phyloP scores from a whole-genome alignment of 2,113 vertebrate species.

The Nicator chloris region DNA sequence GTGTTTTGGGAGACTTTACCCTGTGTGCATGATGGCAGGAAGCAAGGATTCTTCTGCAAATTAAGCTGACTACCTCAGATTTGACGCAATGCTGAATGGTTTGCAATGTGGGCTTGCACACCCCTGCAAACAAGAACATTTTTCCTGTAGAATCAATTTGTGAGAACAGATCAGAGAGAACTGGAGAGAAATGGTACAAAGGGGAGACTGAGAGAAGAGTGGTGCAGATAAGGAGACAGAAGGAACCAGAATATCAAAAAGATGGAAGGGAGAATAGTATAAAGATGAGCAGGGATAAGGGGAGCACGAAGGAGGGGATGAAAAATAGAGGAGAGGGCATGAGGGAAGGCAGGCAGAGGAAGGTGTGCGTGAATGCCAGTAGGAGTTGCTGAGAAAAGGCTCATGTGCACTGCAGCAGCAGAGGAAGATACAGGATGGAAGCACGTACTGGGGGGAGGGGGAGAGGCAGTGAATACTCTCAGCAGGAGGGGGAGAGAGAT shows the following conservation, averaged over 20 bases:
- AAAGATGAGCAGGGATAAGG: neutral
- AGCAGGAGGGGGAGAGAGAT: slow-evolving; percentile 37
- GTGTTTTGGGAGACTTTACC: neutral
- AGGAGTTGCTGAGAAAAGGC: slow-evolving; percentile 27
- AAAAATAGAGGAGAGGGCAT: neutral
- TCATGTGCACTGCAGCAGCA: neutral
- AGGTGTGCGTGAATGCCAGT: neutral
- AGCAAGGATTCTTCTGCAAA: neutral
- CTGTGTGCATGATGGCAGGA: neutral
- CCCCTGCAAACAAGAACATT: neutral
- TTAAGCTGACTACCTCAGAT: neutral
- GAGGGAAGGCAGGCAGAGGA: neutral
- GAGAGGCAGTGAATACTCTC: slow-evolving; percentile 19
- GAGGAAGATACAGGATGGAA: slow-evolving; percentile 4
- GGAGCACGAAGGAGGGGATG: neutral
- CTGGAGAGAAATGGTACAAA: neutral
- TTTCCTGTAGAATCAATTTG: slow-evolving; percentile 19
- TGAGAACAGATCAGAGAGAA: neutral
- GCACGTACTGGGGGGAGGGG: slow-evolving; percentile 6
- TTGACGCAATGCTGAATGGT: neutral
- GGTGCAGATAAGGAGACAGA: neutral
- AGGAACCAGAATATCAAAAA: neutral
- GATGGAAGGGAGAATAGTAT: neutral
- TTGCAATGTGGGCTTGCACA: neutral
- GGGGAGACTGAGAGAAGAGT: neutral